phyloP scores from a whole-genome alignment of 2,797 vertebrate species.

The Octomys mimax region DNA sequence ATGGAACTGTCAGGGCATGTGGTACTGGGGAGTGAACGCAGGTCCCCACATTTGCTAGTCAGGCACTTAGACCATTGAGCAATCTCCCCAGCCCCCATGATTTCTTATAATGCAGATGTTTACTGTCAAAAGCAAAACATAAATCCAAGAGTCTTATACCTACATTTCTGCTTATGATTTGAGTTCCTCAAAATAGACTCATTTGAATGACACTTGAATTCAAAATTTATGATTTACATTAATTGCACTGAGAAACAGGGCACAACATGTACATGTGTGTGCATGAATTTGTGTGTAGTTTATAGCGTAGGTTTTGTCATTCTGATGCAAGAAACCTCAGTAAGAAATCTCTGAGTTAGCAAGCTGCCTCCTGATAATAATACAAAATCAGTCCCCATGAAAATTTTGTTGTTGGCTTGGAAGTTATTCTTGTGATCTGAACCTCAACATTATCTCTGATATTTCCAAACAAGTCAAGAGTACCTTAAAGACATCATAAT shows the following conservation, averaged over 20 bases:
- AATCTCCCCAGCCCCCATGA: no score
- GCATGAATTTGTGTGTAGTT: not conserved
- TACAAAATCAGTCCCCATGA: not conserved
- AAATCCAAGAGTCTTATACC: not conserved
- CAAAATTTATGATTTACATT: not conserved
- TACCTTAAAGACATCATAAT: not conserved
- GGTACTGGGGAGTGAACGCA: no score
- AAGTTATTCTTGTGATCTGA: constrained; percentile 13
- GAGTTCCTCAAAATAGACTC: not conserved
- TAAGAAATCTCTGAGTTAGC: not conserved
- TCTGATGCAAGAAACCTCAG: not conserved
- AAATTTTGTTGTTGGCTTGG: not conserved
- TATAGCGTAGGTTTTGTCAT: not conserved
- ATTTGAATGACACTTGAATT: not conserved
- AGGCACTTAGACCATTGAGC: no score
- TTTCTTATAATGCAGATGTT: not conserved
- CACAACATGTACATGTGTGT: not conserved
- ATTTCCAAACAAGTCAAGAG: not conserved
- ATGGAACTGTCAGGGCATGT: no score
- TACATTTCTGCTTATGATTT: not conserved
- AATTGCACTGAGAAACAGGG: not conserved
- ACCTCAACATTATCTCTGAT: not conserved
- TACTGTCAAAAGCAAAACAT: not conserved
- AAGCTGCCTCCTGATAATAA: not conserved
- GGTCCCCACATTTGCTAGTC: no score